These are phyloP conservation scores for Hydrocynus forskahlii DNA, from an alignment of 2,797 vertebrate genomes.

Conservation along the genomic window DNA sequence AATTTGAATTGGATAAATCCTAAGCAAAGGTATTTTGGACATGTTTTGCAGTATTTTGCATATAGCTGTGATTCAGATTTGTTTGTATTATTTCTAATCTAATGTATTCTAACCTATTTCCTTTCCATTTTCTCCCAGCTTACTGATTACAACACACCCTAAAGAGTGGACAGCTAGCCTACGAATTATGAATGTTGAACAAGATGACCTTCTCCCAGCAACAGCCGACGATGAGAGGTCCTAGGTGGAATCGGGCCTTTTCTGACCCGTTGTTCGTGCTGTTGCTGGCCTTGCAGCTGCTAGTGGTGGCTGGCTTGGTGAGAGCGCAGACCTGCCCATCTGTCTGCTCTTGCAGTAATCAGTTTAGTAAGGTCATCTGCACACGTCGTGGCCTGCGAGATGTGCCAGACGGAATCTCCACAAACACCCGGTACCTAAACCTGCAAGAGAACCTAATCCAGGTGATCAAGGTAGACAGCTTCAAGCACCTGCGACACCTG, in stretches of 20 bases:
- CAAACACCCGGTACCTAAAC: constrained; percentile 97
- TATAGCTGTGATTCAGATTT: too few relatives aligned
- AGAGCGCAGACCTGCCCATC: constrained; percentile 98
- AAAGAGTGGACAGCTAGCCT: constrained; percentile 89
- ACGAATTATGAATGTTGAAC: constrained; percentile 99
- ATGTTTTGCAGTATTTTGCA: too few relatives aligned
- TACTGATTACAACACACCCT: constrained; percentile 68
- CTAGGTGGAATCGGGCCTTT: constrained; percentile 99
- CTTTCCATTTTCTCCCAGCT: constrained; percentile 71
- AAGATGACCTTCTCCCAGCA: constrained; percentile 99
- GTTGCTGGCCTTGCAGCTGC: constrained; percentile 97
- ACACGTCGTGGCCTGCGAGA: constrained; percentile 94
- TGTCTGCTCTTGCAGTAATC: constrained; percentile 98
- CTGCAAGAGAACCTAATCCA: constrained; percentile 99
- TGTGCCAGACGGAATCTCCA: constrained; percentile 98
- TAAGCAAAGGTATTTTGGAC: too few relatives aligned
- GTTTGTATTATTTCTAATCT: background rate
- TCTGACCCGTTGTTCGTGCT: constrained; percentile 99
- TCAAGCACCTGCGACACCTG: constrained; percentile 97
- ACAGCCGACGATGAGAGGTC: constrained; percentile 99
- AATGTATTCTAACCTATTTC: background rate
- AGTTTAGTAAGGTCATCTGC: constrained; percentile 99
- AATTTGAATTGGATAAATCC: background rate
- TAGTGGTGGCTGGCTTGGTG: constrained; percentile 97
- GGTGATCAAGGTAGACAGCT: constrained; percentile 99